Evolutionary conservation across 53 echinoderm and acorn worm species (phyloP).

Genomic region (Stichopus horrens): DNA sequence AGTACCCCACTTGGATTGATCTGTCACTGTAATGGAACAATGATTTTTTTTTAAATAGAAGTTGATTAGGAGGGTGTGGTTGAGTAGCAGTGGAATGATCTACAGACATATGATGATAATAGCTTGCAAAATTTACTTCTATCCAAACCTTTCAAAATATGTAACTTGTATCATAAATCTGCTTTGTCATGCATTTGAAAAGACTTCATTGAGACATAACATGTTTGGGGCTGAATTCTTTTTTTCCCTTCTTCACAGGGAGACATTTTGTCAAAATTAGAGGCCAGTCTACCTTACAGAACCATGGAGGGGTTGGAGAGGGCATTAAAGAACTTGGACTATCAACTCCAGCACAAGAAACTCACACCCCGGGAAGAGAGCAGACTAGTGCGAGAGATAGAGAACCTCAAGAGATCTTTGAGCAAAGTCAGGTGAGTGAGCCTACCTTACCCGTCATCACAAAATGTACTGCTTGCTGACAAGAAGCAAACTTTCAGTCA

Average conservation of each 20-base stretch:
- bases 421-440: conserved; percentile 68
- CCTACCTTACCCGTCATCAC: too few relatives aligned
- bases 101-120: too few relatives aligned
- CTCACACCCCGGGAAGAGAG: conserved; percentile 79
- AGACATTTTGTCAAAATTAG: conserved; percentile 68
- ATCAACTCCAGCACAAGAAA: conserved; percentile 66
- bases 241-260: conserved; percentile 40
- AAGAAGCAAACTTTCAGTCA: too few relatives aligned
- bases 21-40: not conserved
- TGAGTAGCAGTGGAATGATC: too few relatives aligned
- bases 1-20: not conserved
- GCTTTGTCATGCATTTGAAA: too few relatives aligned
- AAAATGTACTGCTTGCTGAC: too few relatives aligned
- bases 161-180: too few relatives aligned
- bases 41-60: too few relatives aligned
- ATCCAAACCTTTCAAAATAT: too few relatives aligned
- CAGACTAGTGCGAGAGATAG: conserved; percentile 81
- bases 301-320: conserved; percentile 66
- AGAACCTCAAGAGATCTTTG: conserved; percentile 71
- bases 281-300: conserved; percentile 72
- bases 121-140: too few relatives aligned
- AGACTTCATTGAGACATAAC: too few relatives aligned
- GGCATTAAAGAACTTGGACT: conserved; percentile 71
- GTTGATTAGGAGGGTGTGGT: too few relatives aligned
- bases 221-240: not conserved